These are phyloP conservation scores for Spea multiplicata DNA, from an alignment of 2,113 vertebrate genomes.

Conservation along the genomic window DNA sequence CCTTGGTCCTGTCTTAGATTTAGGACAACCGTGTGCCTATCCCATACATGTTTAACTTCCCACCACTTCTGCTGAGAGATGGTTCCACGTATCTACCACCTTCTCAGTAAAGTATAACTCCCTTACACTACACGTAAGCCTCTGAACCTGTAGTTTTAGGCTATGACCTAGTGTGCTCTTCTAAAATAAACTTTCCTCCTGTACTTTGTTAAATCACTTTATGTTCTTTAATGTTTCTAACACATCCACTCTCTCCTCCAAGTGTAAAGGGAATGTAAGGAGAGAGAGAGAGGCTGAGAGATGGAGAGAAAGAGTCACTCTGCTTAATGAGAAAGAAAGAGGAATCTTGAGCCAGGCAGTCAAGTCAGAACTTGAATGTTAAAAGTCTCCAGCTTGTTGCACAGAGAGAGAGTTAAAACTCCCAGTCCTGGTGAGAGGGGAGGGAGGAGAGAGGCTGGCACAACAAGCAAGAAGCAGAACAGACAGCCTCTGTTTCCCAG, in stretches of 20 bases:
- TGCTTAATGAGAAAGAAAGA: neutral
- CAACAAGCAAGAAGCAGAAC: neutral
- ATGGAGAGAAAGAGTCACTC: constrained; percentile 4
- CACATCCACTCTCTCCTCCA: neutral
- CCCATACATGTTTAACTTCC: no score
- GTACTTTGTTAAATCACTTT: no score
- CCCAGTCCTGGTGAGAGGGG: constrained; percentile 12
- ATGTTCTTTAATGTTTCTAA: neutral
- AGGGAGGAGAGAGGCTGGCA: neutral
- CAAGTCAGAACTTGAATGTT: constrained; percentile 26
- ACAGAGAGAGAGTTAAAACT: constrained; percentile 3
- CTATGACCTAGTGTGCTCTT: no score
- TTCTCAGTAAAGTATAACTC: no score
- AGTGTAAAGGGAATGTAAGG: neutral
- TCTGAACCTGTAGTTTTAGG: no score
- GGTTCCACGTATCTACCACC: no score
- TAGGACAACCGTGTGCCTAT: no score
- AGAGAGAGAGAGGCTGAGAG: constrained; percentile 32
- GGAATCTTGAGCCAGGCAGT: neutral
- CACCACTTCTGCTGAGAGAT: no score
- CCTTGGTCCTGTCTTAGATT: no score
- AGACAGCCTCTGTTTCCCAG: constrained; percentile 33
- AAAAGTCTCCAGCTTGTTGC: neutral
- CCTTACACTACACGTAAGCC: no score
- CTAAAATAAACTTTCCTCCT: no score